Base-by-base conservation (phyloP, 2,113 vertebrate species). In the Prochilodus magdalenae region DNA sequence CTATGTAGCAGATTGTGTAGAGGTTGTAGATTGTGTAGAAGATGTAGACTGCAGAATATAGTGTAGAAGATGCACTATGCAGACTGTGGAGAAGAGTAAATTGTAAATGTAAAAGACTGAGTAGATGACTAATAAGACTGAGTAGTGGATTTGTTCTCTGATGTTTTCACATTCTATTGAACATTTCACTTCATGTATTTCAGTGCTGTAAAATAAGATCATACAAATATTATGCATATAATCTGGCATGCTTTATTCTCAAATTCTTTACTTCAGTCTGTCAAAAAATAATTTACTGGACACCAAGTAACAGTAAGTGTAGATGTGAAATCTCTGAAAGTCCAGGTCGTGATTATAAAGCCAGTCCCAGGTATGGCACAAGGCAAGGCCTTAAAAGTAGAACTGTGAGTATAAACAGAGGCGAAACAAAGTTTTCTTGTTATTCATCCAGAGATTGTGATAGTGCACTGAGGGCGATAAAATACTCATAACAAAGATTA, bases 231-330 rank as follows among this genome's bases (percentile, higher is more conserved):
- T 57, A 22, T 13, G 11, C 26, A n/a, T 24, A 11, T 24, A 60
- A 60, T 60, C n/a, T 0, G 57, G n/a, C 57, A 60, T 60, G 57
- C 57, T 60, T 60, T 60, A 60, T 60, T 60, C 57, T 60, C 57
- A 60, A 60, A 13, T 60, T n/a, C 10, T 24, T 24, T 60, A 24
- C 24, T 11, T 60, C 57, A n/a, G 4, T 60, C n/a, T 60, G 57
- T 60, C n/a, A 26, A 60, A 36, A 60, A 60, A 24, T 60, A 57
- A 57, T 57, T 20, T 5, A 57, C 53, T 57, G 53, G 22, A 60
- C 57, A 60, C 57, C 57, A 60, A 60, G 55, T n/a, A 22, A 59
- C 22, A 59, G 55, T 59, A 8, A 59, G 57, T 57, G 22, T 57
- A 57, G 20, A n/a, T 57, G 57, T 60, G 57, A 60, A 60, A 12